Evolutionary conservation across 2,113 vertebrate genomes (phyloP).

Genomic region (Rhinogobius similis): DNA sequence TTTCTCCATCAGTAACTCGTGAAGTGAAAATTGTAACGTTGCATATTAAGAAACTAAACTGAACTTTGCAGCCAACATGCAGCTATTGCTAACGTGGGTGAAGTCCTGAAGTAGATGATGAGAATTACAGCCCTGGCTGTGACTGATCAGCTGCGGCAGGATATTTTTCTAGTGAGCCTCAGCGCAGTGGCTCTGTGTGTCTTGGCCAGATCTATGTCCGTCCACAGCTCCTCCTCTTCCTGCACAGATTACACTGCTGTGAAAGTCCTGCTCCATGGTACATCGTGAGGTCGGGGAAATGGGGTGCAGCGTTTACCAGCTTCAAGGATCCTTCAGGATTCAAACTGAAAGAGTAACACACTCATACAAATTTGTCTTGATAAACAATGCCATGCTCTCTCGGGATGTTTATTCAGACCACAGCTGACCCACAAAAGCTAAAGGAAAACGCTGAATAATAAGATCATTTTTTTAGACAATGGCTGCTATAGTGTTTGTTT

Average conservation of each 20-base stretch:
- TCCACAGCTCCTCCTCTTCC: slow-evolving; percentile 63
- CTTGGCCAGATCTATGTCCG: slow-evolving; percentile 48
- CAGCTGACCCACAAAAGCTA: slow-evolving; percentile 1
- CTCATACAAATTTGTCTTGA: neutral
- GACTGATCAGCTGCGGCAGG: slow-evolving; percentile 7
- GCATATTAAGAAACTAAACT: neutral
- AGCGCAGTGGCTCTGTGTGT: slow-evolving; percentile 31
- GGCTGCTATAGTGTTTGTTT: neutral
- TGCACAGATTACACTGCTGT: slow-evolving; percentile 50
- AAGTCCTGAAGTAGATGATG: neutral
- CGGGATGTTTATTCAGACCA: slow-evolving; percentile 11
- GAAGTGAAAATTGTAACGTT: too few species aligned
- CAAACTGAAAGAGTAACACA: neutral
- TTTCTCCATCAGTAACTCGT: too few species aligned
- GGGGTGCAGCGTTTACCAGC: slow-evolving; percentile 35
- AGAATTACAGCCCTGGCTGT: neutral
- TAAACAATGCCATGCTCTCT: neutral
- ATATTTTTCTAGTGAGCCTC: slow-evolving; percentile 12
- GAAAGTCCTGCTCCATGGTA: slow-evolving; percentile 45
- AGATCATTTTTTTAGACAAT: neutral
- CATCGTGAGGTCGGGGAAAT: slow-evolving; percentile 37
- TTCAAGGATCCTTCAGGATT: slow-evolving; percentile 24
- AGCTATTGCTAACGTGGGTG: neutral
- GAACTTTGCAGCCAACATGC: too few species aligned
- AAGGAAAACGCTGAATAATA: slow-evolving; percentile 2